A percentile compares a stretch with the other conserved stretches of the same genome.
phyloP scores from a whole-genome alignment of 2,797 vertebrate genomes.

The Discoglossus pictus region DNA sequence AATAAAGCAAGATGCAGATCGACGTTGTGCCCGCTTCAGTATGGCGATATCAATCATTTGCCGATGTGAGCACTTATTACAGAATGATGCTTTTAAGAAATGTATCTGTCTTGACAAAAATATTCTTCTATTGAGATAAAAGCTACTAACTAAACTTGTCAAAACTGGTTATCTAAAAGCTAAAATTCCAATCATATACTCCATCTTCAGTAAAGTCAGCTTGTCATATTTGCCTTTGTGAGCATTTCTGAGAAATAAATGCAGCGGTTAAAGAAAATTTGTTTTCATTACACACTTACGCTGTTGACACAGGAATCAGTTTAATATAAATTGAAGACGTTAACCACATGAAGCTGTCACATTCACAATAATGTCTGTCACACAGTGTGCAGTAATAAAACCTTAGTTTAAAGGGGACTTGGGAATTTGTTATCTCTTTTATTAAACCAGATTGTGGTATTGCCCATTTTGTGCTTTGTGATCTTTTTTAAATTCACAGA shows the following conservation, averaged over 20 bases:
- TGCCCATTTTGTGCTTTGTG: no score
- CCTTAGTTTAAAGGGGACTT: no score
- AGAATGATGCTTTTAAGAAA: constrained; percentile 28
- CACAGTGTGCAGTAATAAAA: no score
- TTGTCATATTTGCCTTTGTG: constrained; percentile 25
- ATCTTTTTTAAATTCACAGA: no score
- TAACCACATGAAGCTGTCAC: constrained; percentile 20
- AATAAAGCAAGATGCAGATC: background rate
- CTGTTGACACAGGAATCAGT: constrained; percentile 29
- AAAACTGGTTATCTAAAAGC: constrained; percentile 33
- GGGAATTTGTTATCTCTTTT: no score
- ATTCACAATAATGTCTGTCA: background rate
- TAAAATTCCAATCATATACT: constrained; percentile 13
- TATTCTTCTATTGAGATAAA: constrained; percentile 43
- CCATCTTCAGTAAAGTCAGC: constrained; percentile 19
- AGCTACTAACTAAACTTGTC: constrained; percentile 47
- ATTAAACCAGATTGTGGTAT: no score
- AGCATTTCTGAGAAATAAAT: constrained; percentile 47
- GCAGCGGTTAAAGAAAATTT: constrained; percentile 36
- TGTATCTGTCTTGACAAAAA: constrained; percentile 29
- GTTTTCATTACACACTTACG: constrained; percentile 21
- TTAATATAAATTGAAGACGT: constrained; percentile 26
- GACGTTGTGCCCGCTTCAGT: background rate
- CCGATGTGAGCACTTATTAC: constrained; percentile 13
- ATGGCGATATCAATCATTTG: constrained; percentile 4